These are phyloP conservation scores for Trilocha varians DNA, from an alignment of 2,888 invertebrate species.

Conservation along the genomic window DNA sequence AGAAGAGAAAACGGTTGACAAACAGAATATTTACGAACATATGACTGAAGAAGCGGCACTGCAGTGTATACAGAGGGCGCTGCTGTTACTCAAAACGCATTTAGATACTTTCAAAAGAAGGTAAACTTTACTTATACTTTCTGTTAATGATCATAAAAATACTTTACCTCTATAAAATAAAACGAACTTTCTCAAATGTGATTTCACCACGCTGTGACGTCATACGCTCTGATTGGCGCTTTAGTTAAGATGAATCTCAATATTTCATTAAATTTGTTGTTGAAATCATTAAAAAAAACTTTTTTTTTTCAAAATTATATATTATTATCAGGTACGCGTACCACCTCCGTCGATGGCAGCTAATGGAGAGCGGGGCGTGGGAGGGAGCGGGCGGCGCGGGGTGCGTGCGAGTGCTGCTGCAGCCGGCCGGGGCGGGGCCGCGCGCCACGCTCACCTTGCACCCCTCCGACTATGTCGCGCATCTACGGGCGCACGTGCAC, in stretches of 20 bases:
- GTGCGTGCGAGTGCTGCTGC: slow-evolving; percentile 82
- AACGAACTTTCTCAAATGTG: too few species aligned
- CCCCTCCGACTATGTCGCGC: slow-evolving; percentile 93
- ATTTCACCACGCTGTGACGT: too few species aligned
- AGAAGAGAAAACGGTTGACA: slow-evolving; percentile 48
- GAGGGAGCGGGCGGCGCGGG: slow-evolving; percentile 74
- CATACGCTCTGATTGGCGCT: too few species aligned
- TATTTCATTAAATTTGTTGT: too few species aligned
- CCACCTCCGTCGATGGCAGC: slow-evolving; percentile 90
- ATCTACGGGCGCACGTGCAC: slow-evolving; percentile 94
- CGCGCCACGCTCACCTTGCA: slow-evolving; percentile 84
- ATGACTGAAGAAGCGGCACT: slow-evolving; percentile 84
- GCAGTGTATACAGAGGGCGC: slow-evolving; percentile 91
- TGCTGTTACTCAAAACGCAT: slow-evolving; percentile 91
- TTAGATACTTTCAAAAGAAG: slow-evolving; percentile 91
- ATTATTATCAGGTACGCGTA: slow-evolving; percentile 86
- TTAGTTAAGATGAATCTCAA: too few species aligned
- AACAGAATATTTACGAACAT: slow-evolving; percentile 61
- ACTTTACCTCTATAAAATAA: too few species aligned
- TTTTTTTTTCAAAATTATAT: not conserved
- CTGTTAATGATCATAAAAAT: not conserved
- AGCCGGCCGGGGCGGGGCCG: slow-evolving; percentile 82
- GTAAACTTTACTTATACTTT: slow-evolving; percentile 32
- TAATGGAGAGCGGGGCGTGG: slow-evolving; percentile 87
- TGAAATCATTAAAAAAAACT: too few species aligned